Evolutionary conservation across 2,888 invertebrate species (phyloP), one percentile per base, ranked within the genome.

Genomic region (Agelastica alni): DNA sequence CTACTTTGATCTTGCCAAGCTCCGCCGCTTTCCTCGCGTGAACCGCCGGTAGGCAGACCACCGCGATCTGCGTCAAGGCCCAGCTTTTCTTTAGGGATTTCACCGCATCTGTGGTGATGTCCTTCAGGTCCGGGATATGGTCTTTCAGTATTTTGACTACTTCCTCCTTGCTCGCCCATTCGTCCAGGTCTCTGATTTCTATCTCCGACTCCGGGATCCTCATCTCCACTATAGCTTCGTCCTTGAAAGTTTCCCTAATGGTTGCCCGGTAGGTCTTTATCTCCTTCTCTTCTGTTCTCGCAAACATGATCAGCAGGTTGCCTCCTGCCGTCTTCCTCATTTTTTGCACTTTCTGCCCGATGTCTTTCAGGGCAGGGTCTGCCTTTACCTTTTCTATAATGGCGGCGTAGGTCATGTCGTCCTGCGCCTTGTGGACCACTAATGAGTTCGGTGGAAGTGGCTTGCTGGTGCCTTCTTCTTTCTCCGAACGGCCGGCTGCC

Each of bases 31-130:
- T n/a, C n/a, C n/a, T n/a, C n/a, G n/a, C n/a, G n/a, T n/a, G n/a
- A n/a, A n/a, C n/a, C n/a, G n/a, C n/a, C n/a, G n/a, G n/a, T n/a
- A n/a, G n/a, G n/a, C n/a, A n/a, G n/a, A n/a, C n/a, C 32, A 12
- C 32, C 32, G 32, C 10, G 10, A 32, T n/a, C 10, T 10, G 12
- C n/a, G 12, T 12, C 32, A n/a, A n/a, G 10, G 32, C 32, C 3
- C 22, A 32, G 32, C 32, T 32, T 32, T 32, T 32, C 32, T n/a
- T 32, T 4, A 32, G n/a, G n/a, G 32, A 32, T 32, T 32, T 32
- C 32, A 32, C 32, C 32, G 32, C 32, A 32, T 32, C n/a, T 4
- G n/a, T 32, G 4, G 32, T 32, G 32, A 32, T 4, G 4, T 32
- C 32, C 32, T 32, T 32, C 32, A 32, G 5, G 32, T 32, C 32